A percentile compares a stretch with the other conserved stretches of the same genome.
These are phyloP conservation scores for Pomacea canaliculata DNA, from an alignment of 2,888 invertebrate species.

Conservation along the genomic window DNA sequence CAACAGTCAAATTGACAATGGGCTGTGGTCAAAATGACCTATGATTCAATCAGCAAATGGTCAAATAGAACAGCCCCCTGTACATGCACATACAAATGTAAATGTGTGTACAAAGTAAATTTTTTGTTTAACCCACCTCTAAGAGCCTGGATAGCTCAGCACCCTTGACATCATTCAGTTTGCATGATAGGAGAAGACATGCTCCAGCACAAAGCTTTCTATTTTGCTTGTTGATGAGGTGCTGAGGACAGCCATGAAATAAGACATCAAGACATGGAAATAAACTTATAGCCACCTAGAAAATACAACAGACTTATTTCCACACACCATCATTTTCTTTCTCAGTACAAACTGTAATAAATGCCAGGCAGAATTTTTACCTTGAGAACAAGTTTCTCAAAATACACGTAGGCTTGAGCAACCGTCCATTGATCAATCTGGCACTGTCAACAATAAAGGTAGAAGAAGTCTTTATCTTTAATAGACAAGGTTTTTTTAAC, in stretches of 20 bases:
- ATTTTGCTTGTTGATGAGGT: conserved; percentile 93
- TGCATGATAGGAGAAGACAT: conserved; percentile 92
- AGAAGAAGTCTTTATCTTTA: not conserved
- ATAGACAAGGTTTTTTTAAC: no score
- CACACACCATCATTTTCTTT: no score
- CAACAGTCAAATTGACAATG: no score
- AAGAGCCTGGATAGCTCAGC: conserved; percentile 86
- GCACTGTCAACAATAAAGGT: conserved; percentile 71
- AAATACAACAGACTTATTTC: no score
- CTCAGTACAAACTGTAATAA: no score
- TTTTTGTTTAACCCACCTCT: conserved; percentile 76
- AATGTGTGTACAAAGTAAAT: no score
- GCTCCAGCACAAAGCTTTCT: conserved; percentile 96
- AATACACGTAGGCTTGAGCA: conserved; percentile 98
- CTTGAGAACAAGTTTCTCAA: conserved; percentile 93
- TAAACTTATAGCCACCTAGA: no score
- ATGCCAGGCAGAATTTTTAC: conserved; percentile 69
- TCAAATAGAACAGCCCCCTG: not conserved
- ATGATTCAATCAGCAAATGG: not conserved
- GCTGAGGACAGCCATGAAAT: conserved; percentile 47
- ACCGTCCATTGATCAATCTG: conserved; percentile 88
- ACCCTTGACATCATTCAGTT: conserved; percentile 96
- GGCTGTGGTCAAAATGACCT: not conserved
- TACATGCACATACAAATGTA: no score
- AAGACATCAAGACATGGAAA: no score